Evolutionary conservation across 2,797 vertebrate species (phyloP).

Genomic region (Rhincodon typus): DNA sequence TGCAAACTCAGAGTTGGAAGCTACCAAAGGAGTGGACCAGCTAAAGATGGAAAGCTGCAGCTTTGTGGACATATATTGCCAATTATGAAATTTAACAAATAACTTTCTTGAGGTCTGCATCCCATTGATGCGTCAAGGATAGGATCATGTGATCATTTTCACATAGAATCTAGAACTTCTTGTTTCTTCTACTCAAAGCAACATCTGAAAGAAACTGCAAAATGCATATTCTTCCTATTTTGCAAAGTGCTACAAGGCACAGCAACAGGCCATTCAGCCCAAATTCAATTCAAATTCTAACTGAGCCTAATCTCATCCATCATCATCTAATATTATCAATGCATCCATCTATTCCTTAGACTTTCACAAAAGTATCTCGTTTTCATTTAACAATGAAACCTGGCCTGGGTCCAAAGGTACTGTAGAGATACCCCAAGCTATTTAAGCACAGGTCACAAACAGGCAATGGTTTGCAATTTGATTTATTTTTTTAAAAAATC

Average conservation of each 20-base stretch:
- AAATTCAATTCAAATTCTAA: not conserved
- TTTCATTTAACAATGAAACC: not conserved
- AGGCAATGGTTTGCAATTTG: not conserved
- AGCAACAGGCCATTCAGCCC: not conserved
- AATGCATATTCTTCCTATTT: not conserved
- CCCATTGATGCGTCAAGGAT: not conserved
- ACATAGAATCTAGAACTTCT: not conserved
- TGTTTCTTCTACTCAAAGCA: not conserved
- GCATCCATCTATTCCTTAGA: too few species aligned
- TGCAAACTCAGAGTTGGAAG: not conserved
- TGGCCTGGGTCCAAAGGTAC: not conserved
- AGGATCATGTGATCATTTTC: not conserved
- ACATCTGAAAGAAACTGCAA: not conserved
- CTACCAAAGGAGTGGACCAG: not conserved
- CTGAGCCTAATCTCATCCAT: too few species aligned
- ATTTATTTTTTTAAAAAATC: not conserved
- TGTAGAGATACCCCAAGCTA: not conserved
- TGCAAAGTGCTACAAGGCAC: not conserved
- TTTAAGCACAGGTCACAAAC: not conserved
- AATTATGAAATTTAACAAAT: not conserved
- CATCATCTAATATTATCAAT: too few species aligned
- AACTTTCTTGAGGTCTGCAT: not conserved
- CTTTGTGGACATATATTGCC: not conserved
- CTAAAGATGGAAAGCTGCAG: not conserved
- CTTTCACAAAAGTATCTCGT: too few species aligned